Evolutionary conservation across 37 sponge, comb jelly and placozoan species (phyloP), one percentile per base, ranked within the genome.

Genomic region (Mnemiopsis leidyi): DNA sequence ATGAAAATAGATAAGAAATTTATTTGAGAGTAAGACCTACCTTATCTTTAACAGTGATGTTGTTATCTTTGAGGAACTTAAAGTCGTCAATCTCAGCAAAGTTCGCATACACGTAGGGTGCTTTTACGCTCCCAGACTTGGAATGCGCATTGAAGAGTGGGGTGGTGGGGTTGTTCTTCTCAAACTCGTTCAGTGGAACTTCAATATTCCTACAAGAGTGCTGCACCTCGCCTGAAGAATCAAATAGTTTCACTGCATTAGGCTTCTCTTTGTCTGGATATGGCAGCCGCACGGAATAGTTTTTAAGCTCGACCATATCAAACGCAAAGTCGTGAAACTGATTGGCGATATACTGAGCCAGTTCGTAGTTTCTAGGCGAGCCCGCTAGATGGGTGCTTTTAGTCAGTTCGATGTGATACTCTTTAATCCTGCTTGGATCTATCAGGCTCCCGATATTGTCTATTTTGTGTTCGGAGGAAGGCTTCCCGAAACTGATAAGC

Each of bases 251-350:
- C 3, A 85, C 90, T 21, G 48, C 33, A 26, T 85, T 85, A 0
- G 90, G 90, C 16, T 85, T 38, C n/a, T 85, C 24, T n/a, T 35
- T 5, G 30, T 85, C 61, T 38, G 90, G 90, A 26, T 85, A 39
- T n/a, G 90, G 90, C 39, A 85, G 39, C 48, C 35, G 24, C 30
- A 85, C 30, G 5, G 90, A 85, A 39, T 85, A 85, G 90, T 85
- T 85, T 26, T 85, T 85, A 29, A 85, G n/a, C 35, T 85, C 90
- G 30, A 85, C 90, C 0, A 1, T 39, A 21, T 85, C 90, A 39
- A 85, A 85, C 0, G 90, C 40, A 40, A 85, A 85, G 24, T 38
- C 90, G 16, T 39, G 32, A 29, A 85, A 85, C 25, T 40, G 38
- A 5, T 39, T 37, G 61, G 61, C 61, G 26, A 85, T 40, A 21